These are phyloP conservation scores for Diuraphis noxia DNA, from an alignment of 1,140 invertebrate species.

Conservation along the genomic window DNA sequence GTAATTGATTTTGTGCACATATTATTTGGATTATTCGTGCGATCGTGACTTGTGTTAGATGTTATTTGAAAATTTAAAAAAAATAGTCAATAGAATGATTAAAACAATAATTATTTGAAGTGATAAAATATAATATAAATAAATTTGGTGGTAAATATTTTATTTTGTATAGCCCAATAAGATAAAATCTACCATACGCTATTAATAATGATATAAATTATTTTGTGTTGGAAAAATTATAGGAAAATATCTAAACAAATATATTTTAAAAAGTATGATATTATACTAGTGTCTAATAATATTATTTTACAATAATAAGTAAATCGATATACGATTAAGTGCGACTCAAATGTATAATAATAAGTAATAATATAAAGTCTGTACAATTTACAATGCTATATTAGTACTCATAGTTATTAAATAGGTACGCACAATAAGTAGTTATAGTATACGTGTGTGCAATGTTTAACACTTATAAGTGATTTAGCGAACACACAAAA, in stretches of 20 bases:
- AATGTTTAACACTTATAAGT: not conserved
- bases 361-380: too few species aligned
- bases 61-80: not conserved
- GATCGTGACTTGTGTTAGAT: not conserved
- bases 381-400: not conserved
- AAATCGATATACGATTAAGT: not conserved
- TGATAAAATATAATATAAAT: not conserved
- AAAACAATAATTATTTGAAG: not conserved
- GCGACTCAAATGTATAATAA: not conserved
- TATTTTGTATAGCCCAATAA: not conserved
- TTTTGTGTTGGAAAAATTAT: not conserved
- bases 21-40: not conserved
- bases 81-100: not conserved
- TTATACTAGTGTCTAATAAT: not conserved
- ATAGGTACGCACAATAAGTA: too few species aligned
- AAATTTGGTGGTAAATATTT: not conserved
- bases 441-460: not conserved
- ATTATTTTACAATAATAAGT: not conserved
- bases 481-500: not conserved
- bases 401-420: not conserved
- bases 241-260: not conserved
- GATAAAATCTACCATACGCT: not conserved
- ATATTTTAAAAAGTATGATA: not conserved
- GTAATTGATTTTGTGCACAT: not conserved
- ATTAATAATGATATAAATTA: not conserved